phyloP scores from a whole-genome alignment of 2,797 vertebrate species.

The Pangasius larnaudii region DNA sequence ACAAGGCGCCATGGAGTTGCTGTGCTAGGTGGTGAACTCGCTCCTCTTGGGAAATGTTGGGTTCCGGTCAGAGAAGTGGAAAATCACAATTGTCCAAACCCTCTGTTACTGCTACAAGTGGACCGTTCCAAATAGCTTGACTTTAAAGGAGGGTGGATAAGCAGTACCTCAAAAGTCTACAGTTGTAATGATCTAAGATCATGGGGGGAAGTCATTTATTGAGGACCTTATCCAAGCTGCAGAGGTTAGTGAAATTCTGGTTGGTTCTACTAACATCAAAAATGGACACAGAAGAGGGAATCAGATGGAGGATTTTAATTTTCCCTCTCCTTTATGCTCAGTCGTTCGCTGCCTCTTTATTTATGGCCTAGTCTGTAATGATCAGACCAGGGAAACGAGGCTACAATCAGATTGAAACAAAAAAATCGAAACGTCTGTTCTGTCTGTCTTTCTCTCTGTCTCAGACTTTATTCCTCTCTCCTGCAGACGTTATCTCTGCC shows the following conservation, averaged over 20 bases:
- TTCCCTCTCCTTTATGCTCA: background rate
- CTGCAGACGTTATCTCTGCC: constrained; percentile 43
- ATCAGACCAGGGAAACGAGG: background rate
- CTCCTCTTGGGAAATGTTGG: constrained; percentile 31
- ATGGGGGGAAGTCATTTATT: constrained; percentile 24
- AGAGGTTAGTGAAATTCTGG: constrained; percentile 19
- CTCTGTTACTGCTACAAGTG: background rate
- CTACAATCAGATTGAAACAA: background rate
- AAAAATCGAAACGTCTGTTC: background rate
- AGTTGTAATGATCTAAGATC: constrained; percentile 48
- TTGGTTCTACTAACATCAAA: constrained; percentile 20
- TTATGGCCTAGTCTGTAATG: constrained; percentile 10
- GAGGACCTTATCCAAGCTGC: constrained; percentile 30
- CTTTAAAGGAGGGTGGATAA: constrained; percentile 32
- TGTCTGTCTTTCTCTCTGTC: constrained; percentile 6
- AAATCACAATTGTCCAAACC: constrained; percentile 20
- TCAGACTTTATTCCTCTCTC: background rate
- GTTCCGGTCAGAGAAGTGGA: constrained; percentile 40
- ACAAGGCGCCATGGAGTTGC: constrained; percentile 63
- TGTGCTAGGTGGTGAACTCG: constrained; percentile 35
- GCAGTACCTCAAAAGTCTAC: constrained; percentile 34
- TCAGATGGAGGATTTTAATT: constrained; percentile 6
- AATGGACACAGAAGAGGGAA: constrained; percentile 19
- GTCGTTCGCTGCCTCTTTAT: background rate
- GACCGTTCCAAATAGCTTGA: background rate